Evolutionary conservation across 2,888 invertebrate genomes (phyloP).

Genomic region (Norana najaformis): DNA sequence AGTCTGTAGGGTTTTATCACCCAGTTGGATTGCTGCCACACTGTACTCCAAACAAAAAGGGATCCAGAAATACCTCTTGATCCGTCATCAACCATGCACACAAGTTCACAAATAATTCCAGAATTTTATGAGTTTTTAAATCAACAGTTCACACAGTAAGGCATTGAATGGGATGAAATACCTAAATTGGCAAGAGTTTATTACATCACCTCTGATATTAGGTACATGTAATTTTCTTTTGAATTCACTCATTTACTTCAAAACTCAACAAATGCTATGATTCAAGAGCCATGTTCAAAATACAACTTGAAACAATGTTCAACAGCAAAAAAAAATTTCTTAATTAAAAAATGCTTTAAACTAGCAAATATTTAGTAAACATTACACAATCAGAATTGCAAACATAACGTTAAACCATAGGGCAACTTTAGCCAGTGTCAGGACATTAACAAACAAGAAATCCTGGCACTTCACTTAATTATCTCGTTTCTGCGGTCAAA

Average conservation of each 20-base stretch:
- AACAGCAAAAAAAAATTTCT: neutral
- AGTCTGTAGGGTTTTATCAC: neutral
- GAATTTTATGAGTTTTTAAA: no score
- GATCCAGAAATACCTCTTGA: neutral
- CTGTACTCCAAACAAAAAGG: no score
- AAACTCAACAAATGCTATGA: neutral
- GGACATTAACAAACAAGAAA: neutral
- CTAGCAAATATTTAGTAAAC: neutral
- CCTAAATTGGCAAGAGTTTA: neutral
- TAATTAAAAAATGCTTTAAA: neutral
- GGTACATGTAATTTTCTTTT: neutral
- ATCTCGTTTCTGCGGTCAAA: neutral
- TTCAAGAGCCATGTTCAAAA: slow-evolving; percentile 3
- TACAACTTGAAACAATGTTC: neutral
- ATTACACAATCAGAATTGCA: neutral
- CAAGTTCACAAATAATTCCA: no score
- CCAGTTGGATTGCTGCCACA: neutral
- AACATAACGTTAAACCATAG: neutral
- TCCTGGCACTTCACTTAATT: neutral
- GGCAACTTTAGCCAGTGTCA: neutral
- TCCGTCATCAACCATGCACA: neutral
- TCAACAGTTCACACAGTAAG: no score
- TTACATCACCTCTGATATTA: neutral
- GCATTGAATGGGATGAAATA: neutral
- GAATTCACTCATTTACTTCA: neutral